A percentile compares a stretch with the other conserved stretches of the same genome.
Evolutionary conservation across 2,113 vertebrate genomes (phyloP).

Genomic region (Sterrhoptilus dennistouni): DNA sequence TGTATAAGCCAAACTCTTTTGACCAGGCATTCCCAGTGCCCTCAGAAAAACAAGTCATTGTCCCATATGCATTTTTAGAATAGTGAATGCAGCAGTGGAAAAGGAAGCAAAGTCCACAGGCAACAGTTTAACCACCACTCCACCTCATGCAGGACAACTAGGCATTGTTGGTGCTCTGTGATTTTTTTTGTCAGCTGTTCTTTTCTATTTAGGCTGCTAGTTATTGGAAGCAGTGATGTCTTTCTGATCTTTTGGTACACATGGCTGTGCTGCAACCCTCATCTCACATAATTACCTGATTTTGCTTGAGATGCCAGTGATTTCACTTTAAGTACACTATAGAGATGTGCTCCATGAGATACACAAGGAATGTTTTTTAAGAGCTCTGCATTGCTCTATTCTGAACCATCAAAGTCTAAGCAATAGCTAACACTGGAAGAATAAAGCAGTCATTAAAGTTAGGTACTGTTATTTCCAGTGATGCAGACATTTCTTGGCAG

Average conservation of each 20-base stretch:
- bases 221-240: not conserved
- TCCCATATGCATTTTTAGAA: not conserved
- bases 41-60: not conserved
- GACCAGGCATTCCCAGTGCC: accelerated
- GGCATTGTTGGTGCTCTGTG: not conserved
- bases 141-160: not conserved
- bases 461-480: not conserved
- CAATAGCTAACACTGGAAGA: conserved; percentile 13
- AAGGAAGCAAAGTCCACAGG: not conserved
- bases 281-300: not conserved
- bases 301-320: not conserved
- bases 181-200: not conserved
- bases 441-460: not conserved
- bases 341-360: not conserved
- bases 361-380: not conserved
- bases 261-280: not conserved
- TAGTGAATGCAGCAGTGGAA: not conserved
- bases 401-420: not conserved
- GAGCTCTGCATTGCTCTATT: not conserved
- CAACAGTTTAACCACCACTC: not conserved
- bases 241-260: not conserved
- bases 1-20: not conserved
- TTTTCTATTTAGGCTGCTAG: not conserved
- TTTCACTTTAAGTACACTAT: not conserved
- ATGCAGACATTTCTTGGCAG: not conserved